Evolutionary conservation across 2,888 invertebrate species (phyloP), one percentile per base, ranked within the genome.

Genomic region (Alloplasta piceator): DNA sequence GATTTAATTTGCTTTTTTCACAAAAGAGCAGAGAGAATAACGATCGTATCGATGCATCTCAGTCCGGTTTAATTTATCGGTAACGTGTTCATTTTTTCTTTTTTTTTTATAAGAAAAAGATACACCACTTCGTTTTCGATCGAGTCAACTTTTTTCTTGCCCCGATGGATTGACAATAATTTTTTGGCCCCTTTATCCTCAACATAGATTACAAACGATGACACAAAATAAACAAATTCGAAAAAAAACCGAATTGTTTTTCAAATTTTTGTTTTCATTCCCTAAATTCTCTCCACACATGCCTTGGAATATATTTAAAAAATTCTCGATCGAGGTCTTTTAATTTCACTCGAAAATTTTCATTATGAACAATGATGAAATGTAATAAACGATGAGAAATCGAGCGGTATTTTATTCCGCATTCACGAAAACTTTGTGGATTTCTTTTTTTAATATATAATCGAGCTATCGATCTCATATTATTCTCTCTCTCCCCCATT

Each of bases 21-120:
- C 73, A 52, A 73, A 73, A 70, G 73, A 73, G 74, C 39, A 68
- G 72, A 55, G 58, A 73, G 76, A 81, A 68, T 64, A 68, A 70
- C 72, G 80, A 72, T 71, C 71, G 71, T 55, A 71, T 71, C 70
- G 79, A 80, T 72, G 12, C 58, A 16, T 16, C 12, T 63, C 56
- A 60, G 58, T 50, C 52, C 66, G 36, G 41, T 71, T 68, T 7
- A 58, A 70, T 75, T 70, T 55, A 64, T 63, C 52, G 67, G 60
- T 39, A 60, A 58, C 56, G 48, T 16, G 60, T 64, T 64, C 46
- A 43, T 50, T 72, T 26, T 26, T 26, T 63, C 70, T 73, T 43
- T 73, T 52, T 63, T 58, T 39, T 63, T 52, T 5, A 56, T 66
- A 43, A 46, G 63, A 64, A 56, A 58, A 58, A 56, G 70, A 55